A percentile compares a stretch with the other conserved stretches of the same genome.
phyloP scores from a whole-genome alignment of 1,140 invertebrate genomes.

The Mercenaria mercenaria region DNA sequence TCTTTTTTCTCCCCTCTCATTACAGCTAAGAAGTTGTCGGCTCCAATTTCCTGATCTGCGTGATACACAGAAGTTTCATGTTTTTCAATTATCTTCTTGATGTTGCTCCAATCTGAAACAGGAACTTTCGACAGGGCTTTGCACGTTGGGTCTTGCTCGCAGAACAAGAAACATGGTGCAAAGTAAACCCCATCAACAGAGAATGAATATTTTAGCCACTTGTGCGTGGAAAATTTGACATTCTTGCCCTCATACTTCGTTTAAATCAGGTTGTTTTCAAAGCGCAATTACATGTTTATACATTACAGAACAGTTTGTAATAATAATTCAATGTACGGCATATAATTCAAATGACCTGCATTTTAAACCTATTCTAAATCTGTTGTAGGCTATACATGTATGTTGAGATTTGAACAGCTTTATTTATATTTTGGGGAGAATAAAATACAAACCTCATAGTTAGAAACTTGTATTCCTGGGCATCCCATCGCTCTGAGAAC shows the following conservation, averaged over 20 bases:
- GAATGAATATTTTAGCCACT: neutral
- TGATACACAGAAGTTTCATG: neutral
- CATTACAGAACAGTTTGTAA: neutral
- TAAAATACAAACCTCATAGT: constrained; percentile 25
- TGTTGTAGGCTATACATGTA: neutral
- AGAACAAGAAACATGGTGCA: no score
- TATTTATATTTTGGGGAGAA: neutral
- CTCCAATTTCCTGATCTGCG: no score
- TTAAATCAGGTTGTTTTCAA: neutral
- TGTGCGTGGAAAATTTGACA: neutral
- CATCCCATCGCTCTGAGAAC: no score
- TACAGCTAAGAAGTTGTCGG: no score
- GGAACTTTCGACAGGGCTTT: neutral
- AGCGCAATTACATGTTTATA: neutral
- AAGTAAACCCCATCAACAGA: neutral
- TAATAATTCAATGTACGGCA: neutral
- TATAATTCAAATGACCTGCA: neutral
- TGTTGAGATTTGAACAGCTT: neutral
- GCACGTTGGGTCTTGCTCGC: neutral
- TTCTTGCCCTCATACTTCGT: no score
- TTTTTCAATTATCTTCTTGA: no score
- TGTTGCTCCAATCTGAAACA: constrained; percentile 9
- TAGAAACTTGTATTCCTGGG: constrained; percentile 11
- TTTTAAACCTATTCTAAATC: neutral
- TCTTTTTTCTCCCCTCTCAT: constrained; percentile 9